Base-by-base conservation (phyloP, 1,140 invertebrate genomes). In the Ephestia elutella region DNA sequence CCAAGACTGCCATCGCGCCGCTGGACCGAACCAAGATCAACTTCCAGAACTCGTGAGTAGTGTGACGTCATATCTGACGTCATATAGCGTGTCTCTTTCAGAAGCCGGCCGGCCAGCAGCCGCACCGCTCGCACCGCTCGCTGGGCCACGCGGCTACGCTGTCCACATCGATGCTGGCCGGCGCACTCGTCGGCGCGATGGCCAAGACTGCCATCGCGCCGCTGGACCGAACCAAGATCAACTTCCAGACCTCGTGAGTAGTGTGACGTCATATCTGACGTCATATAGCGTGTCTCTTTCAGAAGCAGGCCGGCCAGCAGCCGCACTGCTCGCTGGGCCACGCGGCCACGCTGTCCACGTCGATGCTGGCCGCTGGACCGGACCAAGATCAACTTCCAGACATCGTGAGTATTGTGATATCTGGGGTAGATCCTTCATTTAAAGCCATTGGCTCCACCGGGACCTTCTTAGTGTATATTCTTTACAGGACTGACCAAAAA, bases 371-470 rank as follows among this genome's bases (percentile, higher is more conserved):
- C 98, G 1, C 89, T 99, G 15, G 98, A 99, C 90, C 90, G 98
- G 60, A 97, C 97, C 56, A 99, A 99, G 92, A 99, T 99, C 56
- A 97, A 98, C 91, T 99, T 99, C 89, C 98, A 99, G 89, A 93
- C 92, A 65, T 92, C 93, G 90, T 94, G 85, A 87, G 77, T 82
- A 25, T 49, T 38, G 5, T 7, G 5, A n/a, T n/a, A n/a, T n/a
- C n/a, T n/a, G n/a, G n/a, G n/a, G n/a, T n/a, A n/a, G n/a, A n/a
- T n/a, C n/a, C n/a, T n/a, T n/a, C n/a, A n/a, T n/a, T n/a, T n/a
- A n/a, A n/a, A n/a, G n/a, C n/a, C n/a, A n/a, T n/a, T n/a, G n/a
- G n/a, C n/a, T n/a, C n/a, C n/a, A n/a, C n/a, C n/a, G n/a, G n/a
- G n/a, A n/a, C n/a, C n/a, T n/a, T n/a, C n/a, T n/a, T n/a, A n/a